phyloP scores from a whole-genome alignment of 2,113 vertebrate genomes.

The Paramisgurnus dabryanus region DNA sequence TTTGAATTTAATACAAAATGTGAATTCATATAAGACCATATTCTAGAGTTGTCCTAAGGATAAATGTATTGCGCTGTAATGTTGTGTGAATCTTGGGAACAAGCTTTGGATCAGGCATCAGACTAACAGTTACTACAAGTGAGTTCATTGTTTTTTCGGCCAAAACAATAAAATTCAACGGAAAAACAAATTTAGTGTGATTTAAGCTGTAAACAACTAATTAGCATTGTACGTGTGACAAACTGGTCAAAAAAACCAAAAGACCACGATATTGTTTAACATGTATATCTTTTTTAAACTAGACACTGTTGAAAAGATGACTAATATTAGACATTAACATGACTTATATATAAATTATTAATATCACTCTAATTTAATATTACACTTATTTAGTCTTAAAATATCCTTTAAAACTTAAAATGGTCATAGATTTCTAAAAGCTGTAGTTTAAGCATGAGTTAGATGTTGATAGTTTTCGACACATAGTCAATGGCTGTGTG shows the following conservation, averaged over 20 bases:
- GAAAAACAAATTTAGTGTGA: too few species aligned
- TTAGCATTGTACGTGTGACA: too few species aligned
- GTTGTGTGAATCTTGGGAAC: slow-evolving; percentile 22
- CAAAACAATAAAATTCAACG: not conserved
- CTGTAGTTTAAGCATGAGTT: not conserved
- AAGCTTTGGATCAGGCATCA: slow-evolving; percentile 33
- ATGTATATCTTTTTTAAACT: too few species aligned
- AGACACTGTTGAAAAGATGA: not conserved
- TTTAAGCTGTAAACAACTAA: too few species aligned
- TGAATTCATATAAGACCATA: not conserved
- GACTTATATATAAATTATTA: not conserved
- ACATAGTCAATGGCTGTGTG: not conserved
- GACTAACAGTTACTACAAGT: slow-evolving; percentile 20
- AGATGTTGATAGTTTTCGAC: not conserved
- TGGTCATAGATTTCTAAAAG: not conserved
- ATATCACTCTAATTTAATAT: too few species aligned
- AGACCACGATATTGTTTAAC: too few species aligned
- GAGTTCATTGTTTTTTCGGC: not conserved
- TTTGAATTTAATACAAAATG: not conserved
- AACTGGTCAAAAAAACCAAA: too few species aligned
- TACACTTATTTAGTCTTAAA: too few species aligned
- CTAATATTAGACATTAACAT: not conserved
- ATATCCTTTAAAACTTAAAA: too few species aligned
- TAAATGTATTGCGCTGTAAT: not conserved
- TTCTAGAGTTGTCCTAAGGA: not conserved